phyloP scores from a whole-genome alignment of 2,888 invertebrate genomes.

The Limnephilus marmoratus region DNA sequence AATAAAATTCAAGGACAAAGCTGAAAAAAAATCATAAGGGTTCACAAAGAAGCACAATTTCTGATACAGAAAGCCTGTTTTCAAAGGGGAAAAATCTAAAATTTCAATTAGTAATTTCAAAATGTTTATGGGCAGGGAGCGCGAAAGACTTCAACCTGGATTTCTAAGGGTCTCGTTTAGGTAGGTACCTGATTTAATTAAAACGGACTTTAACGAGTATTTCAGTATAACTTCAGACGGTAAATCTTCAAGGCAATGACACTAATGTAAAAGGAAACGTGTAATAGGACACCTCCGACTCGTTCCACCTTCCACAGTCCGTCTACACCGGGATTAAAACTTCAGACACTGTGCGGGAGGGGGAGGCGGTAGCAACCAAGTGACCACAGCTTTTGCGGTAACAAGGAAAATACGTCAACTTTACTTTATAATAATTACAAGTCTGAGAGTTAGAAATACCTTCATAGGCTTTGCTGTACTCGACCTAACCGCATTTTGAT shows the following conservation, averaged over 20 bases:
- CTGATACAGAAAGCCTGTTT: neutral
- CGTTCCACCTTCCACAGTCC: neutral
- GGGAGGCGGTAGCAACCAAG: neutral
- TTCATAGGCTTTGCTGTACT: no score
- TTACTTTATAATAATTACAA: neutral
- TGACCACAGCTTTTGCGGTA: slow-evolving; percentile 3
- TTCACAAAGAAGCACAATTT: no score
- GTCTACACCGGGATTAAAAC: slow-evolving; percentile 30
- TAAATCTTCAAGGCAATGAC: slow-evolving; percentile 16
- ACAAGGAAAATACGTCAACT: neutral
- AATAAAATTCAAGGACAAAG: no score
- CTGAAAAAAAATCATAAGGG: no score
- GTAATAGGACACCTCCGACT: slow-evolving; percentile 19
- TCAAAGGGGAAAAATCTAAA: neutral
- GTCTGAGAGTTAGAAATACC: no score
- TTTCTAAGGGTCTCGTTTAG: neutral
- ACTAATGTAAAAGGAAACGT: slow-evolving; percentile 32
- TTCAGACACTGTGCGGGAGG: neutral
- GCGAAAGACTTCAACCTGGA: neutral
- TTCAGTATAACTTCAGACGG: neutral
- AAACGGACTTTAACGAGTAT: neutral
- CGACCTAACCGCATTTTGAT: no score
- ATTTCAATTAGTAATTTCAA: neutral
- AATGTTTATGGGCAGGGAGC: neutral
- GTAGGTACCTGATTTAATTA: neutral